Percentiles rank a stretch among this genome's conserved stretches.
Evolutionary conservation across 1,140 invertebrate species (phyloP).

Genomic region (Argopecten irradians): DNA sequence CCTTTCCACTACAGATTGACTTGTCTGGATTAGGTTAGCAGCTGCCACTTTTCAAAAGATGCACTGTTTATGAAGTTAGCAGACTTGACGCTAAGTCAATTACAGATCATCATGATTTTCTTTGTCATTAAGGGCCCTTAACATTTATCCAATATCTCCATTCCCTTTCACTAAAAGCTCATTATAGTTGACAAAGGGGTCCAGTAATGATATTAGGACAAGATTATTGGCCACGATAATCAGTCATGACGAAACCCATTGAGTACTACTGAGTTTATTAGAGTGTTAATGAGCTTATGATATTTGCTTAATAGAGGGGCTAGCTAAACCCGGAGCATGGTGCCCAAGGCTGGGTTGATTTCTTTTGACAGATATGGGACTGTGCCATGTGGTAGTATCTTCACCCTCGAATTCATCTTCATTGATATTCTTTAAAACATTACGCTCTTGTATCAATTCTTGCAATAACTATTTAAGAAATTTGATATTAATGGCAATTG

Average conservation of each 20-base stretch:
- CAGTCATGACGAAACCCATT: constrained; percentile 31
- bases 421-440: neutral
- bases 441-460: neutral
- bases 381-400: neutral
- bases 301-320: constrained; percentile 12
- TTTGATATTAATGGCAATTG: no score
- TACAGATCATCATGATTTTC: constrained; percentile 33
- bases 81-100: constrained; percentile 52
- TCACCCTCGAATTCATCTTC: constrained; percentile 2
- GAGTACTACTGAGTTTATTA: neutral
- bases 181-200: constrained; percentile 39
- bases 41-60: constrained; percentile 41
- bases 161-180: constrained; percentile 51
- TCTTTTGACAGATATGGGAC: neutral
- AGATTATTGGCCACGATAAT: constrained; percentile 39
- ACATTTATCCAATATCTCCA: constrained; percentile 50
- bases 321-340: neutral
- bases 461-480: neutral
- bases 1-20: constrained; percentile 11
- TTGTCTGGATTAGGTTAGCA: constrained; percentile 31
- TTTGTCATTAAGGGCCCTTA: constrained; percentile 33
- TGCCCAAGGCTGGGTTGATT: constrained; percentile 4
- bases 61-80: constrained; percentile 36
- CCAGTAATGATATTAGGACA: constrained; percentile 43
- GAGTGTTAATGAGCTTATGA: constrained; percentile 39